A percentile compares a stretch with the other conserved stretches of the same genome.
Conservation (phyloP, 1,140 invertebrate species). For the Pachypsylla venusta region DNA sequence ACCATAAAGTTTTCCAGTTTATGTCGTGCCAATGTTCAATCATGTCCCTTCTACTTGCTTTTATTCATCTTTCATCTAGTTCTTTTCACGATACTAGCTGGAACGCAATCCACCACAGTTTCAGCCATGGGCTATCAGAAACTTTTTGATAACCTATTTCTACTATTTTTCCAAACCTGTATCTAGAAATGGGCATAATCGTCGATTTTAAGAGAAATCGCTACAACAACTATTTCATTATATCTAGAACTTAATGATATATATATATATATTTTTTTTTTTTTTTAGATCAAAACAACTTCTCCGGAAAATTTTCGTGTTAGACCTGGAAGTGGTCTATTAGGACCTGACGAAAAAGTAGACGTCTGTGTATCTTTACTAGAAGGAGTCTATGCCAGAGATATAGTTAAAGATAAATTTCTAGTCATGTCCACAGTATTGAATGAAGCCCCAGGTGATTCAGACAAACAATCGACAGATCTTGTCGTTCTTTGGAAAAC, state of each 20-base stretch:
- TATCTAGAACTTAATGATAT: constrained; percentile 1
- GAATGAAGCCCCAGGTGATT: neutral
- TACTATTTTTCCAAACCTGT: no score
- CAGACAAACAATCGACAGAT: no score
- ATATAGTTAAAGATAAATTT: constrained; percentile 47
- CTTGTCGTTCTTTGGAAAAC: neutral
- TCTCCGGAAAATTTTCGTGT: constrained; percentile 82
- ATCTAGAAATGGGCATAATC: constrained; percentile 13
- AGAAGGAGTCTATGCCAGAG: constrained; percentile 36
- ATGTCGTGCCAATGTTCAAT: no score
- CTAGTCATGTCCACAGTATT: constrained; percentile 32
- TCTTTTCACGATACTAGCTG: no score
- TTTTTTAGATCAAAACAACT: constrained; percentile 54
- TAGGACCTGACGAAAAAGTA: constrained; percentile 40
- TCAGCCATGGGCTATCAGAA: no score
- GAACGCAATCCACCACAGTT: no score
- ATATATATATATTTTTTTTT: constrained; percentile 16
- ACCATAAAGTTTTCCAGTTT: no score
- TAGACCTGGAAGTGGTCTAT: constrained; percentile 60
- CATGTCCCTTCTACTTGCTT: no score
- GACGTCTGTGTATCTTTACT: constrained; percentile 38
- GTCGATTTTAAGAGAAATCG: constrained; percentile 1
- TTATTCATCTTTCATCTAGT: no score
- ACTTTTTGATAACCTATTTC: no score
- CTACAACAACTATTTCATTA: constrained; percentile 8